phyloP scores from a whole-genome alignment of 1,140 invertebrate species.

The Drosophila funebris region DNA sequence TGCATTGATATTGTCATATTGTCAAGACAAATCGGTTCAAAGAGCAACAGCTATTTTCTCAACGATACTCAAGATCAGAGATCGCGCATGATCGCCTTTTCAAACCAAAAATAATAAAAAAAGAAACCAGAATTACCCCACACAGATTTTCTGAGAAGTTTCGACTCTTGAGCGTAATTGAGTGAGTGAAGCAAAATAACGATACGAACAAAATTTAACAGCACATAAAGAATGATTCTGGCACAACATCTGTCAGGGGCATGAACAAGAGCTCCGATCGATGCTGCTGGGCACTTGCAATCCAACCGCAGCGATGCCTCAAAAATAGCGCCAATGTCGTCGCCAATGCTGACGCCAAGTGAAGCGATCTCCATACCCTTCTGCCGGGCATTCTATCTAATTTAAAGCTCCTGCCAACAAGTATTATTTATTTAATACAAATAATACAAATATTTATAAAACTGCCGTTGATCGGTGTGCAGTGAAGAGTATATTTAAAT shows the following conservation, averaged over 20 bases:
- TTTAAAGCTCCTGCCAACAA: background rate
- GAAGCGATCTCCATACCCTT: constrained; percentile 25
- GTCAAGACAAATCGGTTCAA: constrained; percentile 3
- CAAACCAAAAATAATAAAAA: background rate
- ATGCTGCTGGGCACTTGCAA: constrained; percentile 29
- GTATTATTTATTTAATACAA: background rate
- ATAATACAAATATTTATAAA: background rate
- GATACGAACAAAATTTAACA: constrained; percentile 57
- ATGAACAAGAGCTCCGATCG: constrained; percentile 20
- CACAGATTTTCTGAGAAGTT: constrained; percentile 53
- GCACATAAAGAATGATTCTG: constrained; percentile 48
- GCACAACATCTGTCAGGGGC: constrained; percentile 41
- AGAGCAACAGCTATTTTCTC: constrained; percentile 5
- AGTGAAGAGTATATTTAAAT: too few species aligned
- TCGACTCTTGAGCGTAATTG: constrained; percentile 42
- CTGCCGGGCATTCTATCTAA: background rate
- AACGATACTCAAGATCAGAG: constrained; percentile 18
- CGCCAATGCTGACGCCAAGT: constrained; percentile 35
- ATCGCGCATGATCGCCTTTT: constrained; percentile 24
- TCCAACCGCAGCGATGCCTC: constrained; percentile 30
- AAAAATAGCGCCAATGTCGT: constrained; percentile 55
- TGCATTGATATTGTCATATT: background rate
- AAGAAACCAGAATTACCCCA: constrained; percentile 45
- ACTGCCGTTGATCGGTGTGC: too few species aligned
- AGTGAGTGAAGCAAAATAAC: constrained; percentile 38